phyloP scores from a whole-genome alignment of 2,113 vertebrate genomes.

The Petrocephalus microphthalmus region DNA sequence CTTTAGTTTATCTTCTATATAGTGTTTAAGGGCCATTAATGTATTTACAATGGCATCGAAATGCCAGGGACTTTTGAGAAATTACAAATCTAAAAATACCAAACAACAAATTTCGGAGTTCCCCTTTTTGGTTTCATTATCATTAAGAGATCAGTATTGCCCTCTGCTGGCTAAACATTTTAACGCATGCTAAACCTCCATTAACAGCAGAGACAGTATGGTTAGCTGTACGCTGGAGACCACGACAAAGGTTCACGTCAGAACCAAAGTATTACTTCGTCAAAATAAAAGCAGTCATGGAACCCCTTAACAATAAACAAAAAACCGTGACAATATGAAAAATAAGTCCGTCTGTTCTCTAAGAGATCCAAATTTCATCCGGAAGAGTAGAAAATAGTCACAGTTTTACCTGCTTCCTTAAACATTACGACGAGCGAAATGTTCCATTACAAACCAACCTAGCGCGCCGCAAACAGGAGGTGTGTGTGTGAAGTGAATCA shows the following conservation, averaged over 20 bases:
- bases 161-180: background rate
- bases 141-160: background rate
- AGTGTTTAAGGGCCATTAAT: too few relatives aligned
- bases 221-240: background rate
- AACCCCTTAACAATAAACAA: too few relatives aligned
- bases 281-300: background rate
- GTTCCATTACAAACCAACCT: background rate
- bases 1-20: too few relatives aligned
- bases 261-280: background rate
- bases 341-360: background rate
- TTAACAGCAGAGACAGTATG: background rate
- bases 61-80: background rate
- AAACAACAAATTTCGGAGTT: background rate
- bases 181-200: background rate
- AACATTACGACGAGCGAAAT: background rate
- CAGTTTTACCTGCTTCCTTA: background rate
- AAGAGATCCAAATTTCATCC: background rate
- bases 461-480: background rate
- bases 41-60: background rate
- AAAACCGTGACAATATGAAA: background rate
- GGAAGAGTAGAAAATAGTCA: background rate
- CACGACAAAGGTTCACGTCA: background rate
- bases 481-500: background rate
- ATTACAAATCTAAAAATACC: background rate
- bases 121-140: constrained; percentile 4